A percentile compares a stretch with the other conserved stretches of the same genome.
These are phyloP conservation scores for Trichoplusia ni DNA, from an alignment of 1,140 invertebrate genomes.

Conservation along the genomic window DNA sequence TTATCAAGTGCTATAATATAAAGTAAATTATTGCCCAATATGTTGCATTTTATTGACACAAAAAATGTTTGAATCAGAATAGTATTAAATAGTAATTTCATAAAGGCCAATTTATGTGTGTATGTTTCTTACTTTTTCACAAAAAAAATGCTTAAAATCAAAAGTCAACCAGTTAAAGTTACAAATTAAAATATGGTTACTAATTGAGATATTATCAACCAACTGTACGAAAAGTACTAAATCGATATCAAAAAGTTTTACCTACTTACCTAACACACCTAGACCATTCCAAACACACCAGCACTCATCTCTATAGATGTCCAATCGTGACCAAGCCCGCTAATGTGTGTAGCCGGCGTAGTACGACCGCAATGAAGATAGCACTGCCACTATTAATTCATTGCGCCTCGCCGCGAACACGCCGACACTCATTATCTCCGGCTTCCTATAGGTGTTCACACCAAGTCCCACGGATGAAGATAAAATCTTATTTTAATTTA, in stretches of 20 bases:
- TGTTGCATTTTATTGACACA: too few species aligned
- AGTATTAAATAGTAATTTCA: too few species aligned
- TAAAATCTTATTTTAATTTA: not conserved
- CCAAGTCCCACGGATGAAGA: slow-evolving; percentile 24
- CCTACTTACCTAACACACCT: slow-evolving; percentile 7
- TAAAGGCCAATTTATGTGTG: too few species aligned
- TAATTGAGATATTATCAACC: too few species aligned
- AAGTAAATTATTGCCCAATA: too few species aligned
- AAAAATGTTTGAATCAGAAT: too few species aligned
- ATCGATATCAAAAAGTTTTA: not conserved
- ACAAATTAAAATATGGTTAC: too few species aligned
- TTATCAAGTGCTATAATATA: too few species aligned
- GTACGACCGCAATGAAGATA: slow-evolving; percentile 65
- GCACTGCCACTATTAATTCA: slow-evolving; percentile 70
- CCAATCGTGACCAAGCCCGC: slow-evolving; percentile 58
- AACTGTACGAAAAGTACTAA: not conserved
- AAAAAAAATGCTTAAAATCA: too few species aligned
- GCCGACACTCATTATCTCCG: slow-evolving; percentile 55
- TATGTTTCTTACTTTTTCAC: too few species aligned
- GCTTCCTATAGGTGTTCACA: slow-evolving; percentile 45
- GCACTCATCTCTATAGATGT: slow-evolving; percentile 12
- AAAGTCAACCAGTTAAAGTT: too few species aligned
- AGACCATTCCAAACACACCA: slow-evolving; percentile 20
- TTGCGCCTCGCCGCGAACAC: slow-evolving; percentile 48
- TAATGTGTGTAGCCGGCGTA: slow-evolving; percentile 56